Percentiles rank a stretch among this genome's conserved stretches.
Evolutionary conservation across 2,113 vertebrate species (phyloP).

Genomic region (Notiomystis cincta): DNA sequence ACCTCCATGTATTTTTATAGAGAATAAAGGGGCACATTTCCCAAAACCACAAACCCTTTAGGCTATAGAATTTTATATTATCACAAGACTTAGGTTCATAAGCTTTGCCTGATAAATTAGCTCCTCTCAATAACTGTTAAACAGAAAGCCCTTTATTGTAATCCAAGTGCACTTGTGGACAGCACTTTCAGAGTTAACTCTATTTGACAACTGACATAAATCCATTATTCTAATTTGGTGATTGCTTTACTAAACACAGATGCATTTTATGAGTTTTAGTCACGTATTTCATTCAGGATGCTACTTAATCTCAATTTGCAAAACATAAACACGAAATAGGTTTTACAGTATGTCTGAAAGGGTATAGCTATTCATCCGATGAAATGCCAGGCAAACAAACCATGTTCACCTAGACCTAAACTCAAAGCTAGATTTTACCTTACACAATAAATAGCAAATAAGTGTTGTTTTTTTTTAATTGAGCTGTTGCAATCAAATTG

Average conservation of each 20-base stretch:
- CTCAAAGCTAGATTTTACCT: slow-evolving; percentile 29
- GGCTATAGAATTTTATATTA: background rate
- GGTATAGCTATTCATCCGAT: slow-evolving; percentile 8
- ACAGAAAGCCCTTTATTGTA: slow-evolving; percentile 50
- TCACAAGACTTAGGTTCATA: slow-evolving; percentile 49
- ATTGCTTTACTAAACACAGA: slow-evolving; percentile 62
- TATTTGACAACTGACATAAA: slow-evolving; percentile 73
- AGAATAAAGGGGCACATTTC: slow-evolving; percentile 15
- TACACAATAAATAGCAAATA: slow-evolving; percentile 48
- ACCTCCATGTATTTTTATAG: background rate
- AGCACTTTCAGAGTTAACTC: slow-evolving; percentile 76
- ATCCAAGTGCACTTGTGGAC: slow-evolving; percentile 50
- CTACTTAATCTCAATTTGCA: slow-evolving; percentile 64
- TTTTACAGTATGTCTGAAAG: slow-evolving; percentile 30
- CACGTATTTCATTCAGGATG: slow-evolving; percentile 67
- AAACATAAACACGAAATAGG: slow-evolving; percentile 58
- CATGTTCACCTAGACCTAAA: slow-evolving; percentile 46
- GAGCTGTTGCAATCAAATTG: slow-evolving; percentile 39
- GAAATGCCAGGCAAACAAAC: slow-evolving; percentile 55
- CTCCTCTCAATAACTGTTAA: slow-evolving; percentile 39
- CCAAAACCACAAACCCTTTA: background rate
- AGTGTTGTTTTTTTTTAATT: slow-evolving; percentile 47
- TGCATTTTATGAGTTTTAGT: slow-evolving; percentile 63
- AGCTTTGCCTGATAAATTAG: slow-evolving; percentile 42
- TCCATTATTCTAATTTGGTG: slow-evolving; percentile 64